phyloP scores from a whole-genome alignment of 2,888 invertebrate genomes.

The Pseudococcus longispinus region DNA sequence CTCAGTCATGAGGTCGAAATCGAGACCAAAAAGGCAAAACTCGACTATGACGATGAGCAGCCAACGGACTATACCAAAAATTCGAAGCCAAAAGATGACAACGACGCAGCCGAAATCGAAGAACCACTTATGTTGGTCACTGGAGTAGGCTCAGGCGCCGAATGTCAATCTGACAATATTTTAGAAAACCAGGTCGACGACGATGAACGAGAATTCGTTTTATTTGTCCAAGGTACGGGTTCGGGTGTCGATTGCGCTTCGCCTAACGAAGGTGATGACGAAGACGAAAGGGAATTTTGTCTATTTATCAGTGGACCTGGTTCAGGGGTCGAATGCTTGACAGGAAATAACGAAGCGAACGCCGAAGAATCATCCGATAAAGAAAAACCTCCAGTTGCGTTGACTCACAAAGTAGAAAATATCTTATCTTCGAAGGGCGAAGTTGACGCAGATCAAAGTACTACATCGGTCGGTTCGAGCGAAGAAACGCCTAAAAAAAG shows the following conservation, averaged over 20 bases:
- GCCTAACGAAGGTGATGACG: conserved; percentile 70
- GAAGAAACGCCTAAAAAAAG: conserved; percentile 24
- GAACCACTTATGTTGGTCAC: conserved; percentile 75
- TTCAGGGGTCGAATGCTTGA: conserved; percentile 74
- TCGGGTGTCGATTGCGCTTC: conserved; percentile 75
- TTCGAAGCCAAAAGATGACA: conserved; percentile 57
- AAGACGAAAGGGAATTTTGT: conserved; percentile 76
- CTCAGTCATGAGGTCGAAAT: conserved; percentile 68
- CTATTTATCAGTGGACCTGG: conserved; percentile 77
- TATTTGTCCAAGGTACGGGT: conserved; percentile 76
- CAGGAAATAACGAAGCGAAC: conserved; percentile 60
- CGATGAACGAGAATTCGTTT: conserved; percentile 62
- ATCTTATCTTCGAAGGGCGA: conserved; percentile 57
- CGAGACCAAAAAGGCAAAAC: conserved; percentile 65
- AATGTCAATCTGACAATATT: conserved; percentile 70
- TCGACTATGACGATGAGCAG: conserved; percentile 58
- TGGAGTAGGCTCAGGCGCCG: conserved; percentile 76
- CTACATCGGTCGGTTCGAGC: not conserved
- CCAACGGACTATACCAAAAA: not conserved
- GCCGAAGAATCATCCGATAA: not conserved
- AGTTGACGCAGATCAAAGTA: not conserved
- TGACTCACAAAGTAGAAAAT: conserved; percentile 50
- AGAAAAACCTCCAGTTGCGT: not conserved
- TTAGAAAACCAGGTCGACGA: conserved; percentile 68
- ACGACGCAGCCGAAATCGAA: conserved; percentile 78